Evolutionary conservation across 2,113 vertebrate genomes (phyloP).

Genomic region (Caranx ignobilis): DNA sequence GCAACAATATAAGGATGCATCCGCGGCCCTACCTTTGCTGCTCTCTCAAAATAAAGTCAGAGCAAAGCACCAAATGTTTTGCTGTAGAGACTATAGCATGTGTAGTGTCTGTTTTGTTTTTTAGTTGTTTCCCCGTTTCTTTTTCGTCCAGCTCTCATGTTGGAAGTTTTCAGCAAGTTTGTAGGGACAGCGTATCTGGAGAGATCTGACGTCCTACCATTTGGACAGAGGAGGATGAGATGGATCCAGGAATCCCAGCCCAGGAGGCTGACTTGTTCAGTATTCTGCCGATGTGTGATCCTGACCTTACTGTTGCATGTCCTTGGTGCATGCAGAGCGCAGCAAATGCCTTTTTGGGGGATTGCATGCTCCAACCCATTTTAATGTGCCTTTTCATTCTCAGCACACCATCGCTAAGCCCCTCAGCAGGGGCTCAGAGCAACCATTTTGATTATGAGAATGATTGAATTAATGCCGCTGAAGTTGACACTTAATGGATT

Average conservation of each 20-base stretch:
- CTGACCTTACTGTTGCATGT: slow-evolving; percentile 82
- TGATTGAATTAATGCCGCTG: slow-evolving; percentile 75
- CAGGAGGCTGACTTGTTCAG: slow-evolving; percentile 70
- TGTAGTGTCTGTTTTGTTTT: background rate
- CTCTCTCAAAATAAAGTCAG: slow-evolving; percentile 32
- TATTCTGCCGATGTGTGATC: slow-evolving; percentile 79
- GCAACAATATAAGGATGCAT: slow-evolving; percentile 54
- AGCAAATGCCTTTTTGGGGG: slow-evolving; percentile 78
- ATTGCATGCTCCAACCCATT: slow-evolving; percentile 77
- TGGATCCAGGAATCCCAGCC: slow-evolving; percentile 60
- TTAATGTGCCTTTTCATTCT: slow-evolving; percentile 77
- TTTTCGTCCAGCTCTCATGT: slow-evolving; percentile 9
- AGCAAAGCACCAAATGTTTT: slow-evolving; percentile 15
- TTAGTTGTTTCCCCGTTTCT: background rate
- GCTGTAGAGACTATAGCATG: background rate
- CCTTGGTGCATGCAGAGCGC: slow-evolving; percentile 79
- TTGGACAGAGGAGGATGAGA: slow-evolving; percentile 50
- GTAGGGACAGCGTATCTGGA: slow-evolving; percentile 44
- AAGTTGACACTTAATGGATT: slow-evolving; percentile 78
- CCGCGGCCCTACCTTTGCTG: slow-evolving; percentile 11
- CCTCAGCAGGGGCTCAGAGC: slow-evolving; percentile 60
- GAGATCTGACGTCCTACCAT: slow-evolving; percentile 64
- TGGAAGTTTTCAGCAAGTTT: slow-evolving; percentile 28
- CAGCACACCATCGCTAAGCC: slow-evolving; percentile 62
- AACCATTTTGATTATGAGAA: slow-evolving; percentile 78